Base-by-base conservation (phyloP, 2,888 invertebrate species). In the Vanessa cardui region DNA sequence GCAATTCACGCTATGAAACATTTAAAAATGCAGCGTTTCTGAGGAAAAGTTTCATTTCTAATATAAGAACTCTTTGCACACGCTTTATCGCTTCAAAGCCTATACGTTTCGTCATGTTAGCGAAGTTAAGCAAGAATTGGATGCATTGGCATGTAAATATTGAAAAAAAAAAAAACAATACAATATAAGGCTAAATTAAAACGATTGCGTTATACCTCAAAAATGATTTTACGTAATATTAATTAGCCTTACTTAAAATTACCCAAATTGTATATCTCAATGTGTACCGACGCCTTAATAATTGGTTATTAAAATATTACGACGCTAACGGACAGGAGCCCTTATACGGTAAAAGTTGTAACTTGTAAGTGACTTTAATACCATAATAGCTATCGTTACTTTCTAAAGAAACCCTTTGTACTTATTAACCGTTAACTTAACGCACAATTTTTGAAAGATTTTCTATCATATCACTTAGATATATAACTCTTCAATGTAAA, bases 241-340 rank as follows among this genome's bases (percentile, higher is more conserved):
- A 18, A 5, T n/a, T 6, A 33, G 8, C 9, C 9, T 33, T 15
- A 12, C 15, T 50, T 21, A 21, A 12, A 21, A 52, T 16, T 31
- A 54, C 7, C 45, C 16, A 31, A 20, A 45, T 31, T 58, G 46
- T 18, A 18, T 59, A 26, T 8, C 46, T 39, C 39, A 56, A 52
- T 52, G 20, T 6, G 39, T 16, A 12, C 12, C 31, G 16, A 15
- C 39, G 8, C 21, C 50, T n/a, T 44, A 44, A 60, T 60, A 52
- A 64, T 63, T 59, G 52, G 62, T 73, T 72, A 73, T 73, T 71
- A 71, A 73, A 62, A 70, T 69, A 69, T 69, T 67, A 72, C 54
- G 45, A 33, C 61, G 59, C 63, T 70, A 65, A 64, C 64, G 47
- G 52, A 52, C 52, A 54, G 46, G 58, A 66, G 63, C 58, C 20